These are phyloP conservation scores for Cephus sareptanus DNA, from an alignment of 2,888 invertebrate species.

Conservation along the genomic window DNA sequence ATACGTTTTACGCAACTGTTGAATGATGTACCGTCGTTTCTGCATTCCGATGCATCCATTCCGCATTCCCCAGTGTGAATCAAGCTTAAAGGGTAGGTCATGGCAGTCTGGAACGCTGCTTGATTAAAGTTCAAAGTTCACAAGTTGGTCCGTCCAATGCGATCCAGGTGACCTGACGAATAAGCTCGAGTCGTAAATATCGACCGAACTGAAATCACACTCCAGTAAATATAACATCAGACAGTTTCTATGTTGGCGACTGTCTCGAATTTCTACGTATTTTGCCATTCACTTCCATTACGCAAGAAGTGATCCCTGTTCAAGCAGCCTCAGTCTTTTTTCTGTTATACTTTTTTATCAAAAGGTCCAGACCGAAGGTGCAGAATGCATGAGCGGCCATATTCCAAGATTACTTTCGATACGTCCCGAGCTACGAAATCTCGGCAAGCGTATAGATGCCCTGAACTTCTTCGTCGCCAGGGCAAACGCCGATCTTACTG, in stretches of 20 bases:
- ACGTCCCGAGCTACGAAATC: slow-evolving; percentile 46
- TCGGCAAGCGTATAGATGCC: slow-evolving; percentile 60
- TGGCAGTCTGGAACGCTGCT: background rate
- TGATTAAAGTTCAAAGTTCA: background rate
- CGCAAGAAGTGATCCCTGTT: background rate
- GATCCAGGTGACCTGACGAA: no score
- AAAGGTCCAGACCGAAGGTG: slow-evolving; percentile 56
- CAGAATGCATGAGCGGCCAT: slow-evolving; percentile 54
- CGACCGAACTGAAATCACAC: background rate
- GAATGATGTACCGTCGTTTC: no score
- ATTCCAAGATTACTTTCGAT: slow-evolving; percentile 50
- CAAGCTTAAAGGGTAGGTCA: background rate
- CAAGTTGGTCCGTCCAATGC: no score
- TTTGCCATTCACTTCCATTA: background rate
- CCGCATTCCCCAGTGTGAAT: background rate
- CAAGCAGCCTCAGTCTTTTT: background rate
- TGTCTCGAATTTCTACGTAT: background rate
- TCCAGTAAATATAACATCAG: background rate
- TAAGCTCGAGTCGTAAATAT: background rate
- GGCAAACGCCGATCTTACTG: slow-evolving; percentile 54
- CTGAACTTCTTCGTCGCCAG: slow-evolving; percentile 57
- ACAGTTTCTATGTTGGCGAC: background rate
- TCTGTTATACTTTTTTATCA: background rate
- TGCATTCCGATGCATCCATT: background rate
- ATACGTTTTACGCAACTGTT: no score